These are phyloP conservation scores for Stigmatopora argus DNA, from an alignment of 2,113 vertebrate species.

Conservation along the genomic window DNA sequence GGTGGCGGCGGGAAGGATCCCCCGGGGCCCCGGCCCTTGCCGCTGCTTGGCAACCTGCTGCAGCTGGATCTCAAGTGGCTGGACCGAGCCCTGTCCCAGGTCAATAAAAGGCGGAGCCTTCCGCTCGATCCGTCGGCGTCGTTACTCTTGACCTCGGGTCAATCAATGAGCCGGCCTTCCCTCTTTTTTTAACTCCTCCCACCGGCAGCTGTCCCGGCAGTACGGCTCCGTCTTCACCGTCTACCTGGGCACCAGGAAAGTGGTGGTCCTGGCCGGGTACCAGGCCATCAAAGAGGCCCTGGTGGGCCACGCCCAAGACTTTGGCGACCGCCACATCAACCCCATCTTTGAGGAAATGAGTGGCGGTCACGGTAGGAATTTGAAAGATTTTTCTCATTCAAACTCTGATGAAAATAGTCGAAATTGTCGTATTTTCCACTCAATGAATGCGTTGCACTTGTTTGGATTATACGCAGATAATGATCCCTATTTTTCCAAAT, in stretches of 20 bases:
- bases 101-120: no score
- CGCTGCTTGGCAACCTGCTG: constrained; percentile 63
- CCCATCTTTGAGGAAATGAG: constrained; percentile 63
- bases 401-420: no score
- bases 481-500: not conserved
- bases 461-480: no score
- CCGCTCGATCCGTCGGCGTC: no score
- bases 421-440: no score
- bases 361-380: constrained; percentile 65
- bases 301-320: constrained; percentile 69
- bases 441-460: no score
- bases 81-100: constrained; percentile 42
- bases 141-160: no score
- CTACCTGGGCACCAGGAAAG: constrained; percentile 71
- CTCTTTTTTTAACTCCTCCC: not conserved
- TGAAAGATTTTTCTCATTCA: no score
- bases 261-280: constrained; percentile 75
- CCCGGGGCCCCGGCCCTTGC: constrained; percentile 60
- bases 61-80: constrained; percentile 59
- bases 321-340: constrained; percentile 69
- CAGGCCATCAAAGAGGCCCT: constrained; percentile 76
- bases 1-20: constrained; percentile 33
- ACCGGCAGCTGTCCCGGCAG: constrained; percentile 73
- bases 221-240: constrained; percentile 77
- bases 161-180: no score